A percentile compares a stretch with the other conserved stretches of the same genome.
Evolutionary conservation across 1,140 invertebrate genomes (phyloP).

Genomic region (Dinoponera quadriceps): DNA sequence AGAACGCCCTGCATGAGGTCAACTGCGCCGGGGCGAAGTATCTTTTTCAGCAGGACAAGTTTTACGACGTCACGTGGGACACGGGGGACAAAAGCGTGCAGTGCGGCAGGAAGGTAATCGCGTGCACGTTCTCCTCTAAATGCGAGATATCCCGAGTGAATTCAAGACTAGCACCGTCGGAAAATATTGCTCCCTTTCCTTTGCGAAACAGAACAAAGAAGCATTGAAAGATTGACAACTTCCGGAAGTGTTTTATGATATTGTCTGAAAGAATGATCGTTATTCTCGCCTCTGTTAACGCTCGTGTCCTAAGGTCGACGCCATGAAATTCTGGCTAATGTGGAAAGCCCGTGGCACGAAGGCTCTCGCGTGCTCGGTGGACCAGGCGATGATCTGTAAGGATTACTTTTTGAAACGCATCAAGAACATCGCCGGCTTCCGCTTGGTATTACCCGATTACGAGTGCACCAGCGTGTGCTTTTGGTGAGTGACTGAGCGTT

Average conservation of each 20-base stretch:
- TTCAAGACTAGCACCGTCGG: too few relatives aligned
- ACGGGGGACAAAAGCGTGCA: conserved; percentile 97
- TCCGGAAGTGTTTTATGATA: background rate
- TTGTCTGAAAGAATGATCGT: background rate
- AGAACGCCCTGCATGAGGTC: conserved; percentile 89
- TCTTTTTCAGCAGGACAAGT: conserved; percentile 97
- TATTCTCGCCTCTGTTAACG: background rate
- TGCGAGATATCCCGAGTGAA: background rate
- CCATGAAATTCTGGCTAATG: conserved; percentile 97
- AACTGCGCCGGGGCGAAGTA: conserved; percentile 94
- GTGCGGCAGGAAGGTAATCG: conserved; percentile 93
- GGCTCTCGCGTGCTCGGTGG: conserved; percentile 87
- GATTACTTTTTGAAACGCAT: conserved; percentile 87
- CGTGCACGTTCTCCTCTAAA: background rate
- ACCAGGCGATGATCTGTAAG: conserved; percentile 88
- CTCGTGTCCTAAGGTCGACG: conserved; percentile 89
- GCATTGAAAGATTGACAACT: background rate
- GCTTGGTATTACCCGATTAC: conserved; percentile 87
- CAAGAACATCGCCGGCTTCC: conserved; percentile 86
- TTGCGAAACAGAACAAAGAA: background rate
- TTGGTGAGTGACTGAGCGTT: conserved; percentile 87
- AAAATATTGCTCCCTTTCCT: too few relatives aligned
- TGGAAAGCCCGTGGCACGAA: conserved; percentile 92
- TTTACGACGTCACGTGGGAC: conserved; percentile 95
- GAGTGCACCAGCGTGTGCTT: conserved; percentile 96